Base-by-base conservation (phyloP, 2,888 invertebrate genomes). In the Hoplodrina blanda region DNA sequence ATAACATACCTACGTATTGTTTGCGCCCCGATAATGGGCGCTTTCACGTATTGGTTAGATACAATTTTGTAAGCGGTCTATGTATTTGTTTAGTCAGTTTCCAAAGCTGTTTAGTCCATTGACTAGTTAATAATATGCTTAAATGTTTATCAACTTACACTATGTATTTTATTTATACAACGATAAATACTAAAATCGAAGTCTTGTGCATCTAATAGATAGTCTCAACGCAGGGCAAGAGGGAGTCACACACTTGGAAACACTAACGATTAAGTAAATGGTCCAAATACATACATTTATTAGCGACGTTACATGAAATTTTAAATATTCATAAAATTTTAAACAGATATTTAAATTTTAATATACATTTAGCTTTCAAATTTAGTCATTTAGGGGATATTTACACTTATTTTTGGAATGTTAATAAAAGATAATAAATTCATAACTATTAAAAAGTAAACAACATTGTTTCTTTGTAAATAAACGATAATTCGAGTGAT, bases 141-240 rank as follows among this genome's bases (percentile, higher is more conserved):
- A 87, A 79, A 84, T 67, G 80, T 84, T 82, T 87, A 88, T 82
- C 78, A 78, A 80, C 90, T 90, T 91, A 87, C 76, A 78, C 88
- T 88, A 87, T 46, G 46, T 46, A 46, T 85, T 86, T 71, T 85
- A 85, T 89, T 89, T 87, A 90, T 90, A 90, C 89, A 89, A 85
- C 75, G 85, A 88, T 86, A 86, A 88, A 87, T 82, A 85, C 86
- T 88, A 88, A 80, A 82, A 78, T 85, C 83, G 87, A 90, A 91
- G 90, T 92, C 89, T 94, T 93, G 92, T 93, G 93, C 93, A 92
- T 91, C 88, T 91, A 90, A 88, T 78, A 83, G 68, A 73, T 83
- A 88, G 85, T 87, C 84, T 86, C 86, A 88, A 90, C 80, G 86
- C 87, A 85, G 88, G 93, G 92, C 92, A 93, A 93, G 92, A 90